Evolutionary conservation across 2,113 vertebrate species (phyloP), one percentile per base, ranked within the genome.

Genomic region (Bufo gargarizans): DNA sequence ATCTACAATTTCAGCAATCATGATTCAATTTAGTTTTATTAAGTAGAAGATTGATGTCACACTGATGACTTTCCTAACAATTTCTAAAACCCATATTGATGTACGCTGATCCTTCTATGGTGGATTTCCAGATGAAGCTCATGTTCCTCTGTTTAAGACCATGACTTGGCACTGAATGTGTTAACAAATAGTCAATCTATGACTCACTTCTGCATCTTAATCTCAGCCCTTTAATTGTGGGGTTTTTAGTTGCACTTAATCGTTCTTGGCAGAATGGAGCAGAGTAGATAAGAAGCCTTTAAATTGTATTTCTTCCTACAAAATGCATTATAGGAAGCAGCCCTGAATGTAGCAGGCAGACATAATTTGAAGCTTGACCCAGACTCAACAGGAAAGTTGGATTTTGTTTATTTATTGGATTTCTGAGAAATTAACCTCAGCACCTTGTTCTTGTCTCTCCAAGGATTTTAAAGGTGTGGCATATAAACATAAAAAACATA

Each of bases 221-320:
- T 83, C 80, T 82, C 11, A 53, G 86, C 19, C 45, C 79, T 76
- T 82, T 76, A 88, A 88, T 82, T 49, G 78, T 55, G n/a, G 79
- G 82, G 86, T 82, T 88, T 86, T 87, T 20, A 88, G 87, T 88
- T 88, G 55, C 87, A 88, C 71, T 65, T 88, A 88, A 84, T 88
- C 10, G 71, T 77, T 77, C 59, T 76, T 88, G 87, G 87, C 87
- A 88, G 80, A 88, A 76, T 20, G 45, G 22, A 88, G 71, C 13
- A 65, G 81, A 67, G n/a, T 33, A 77, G 80, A 88, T 83, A 83
- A 88, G 81, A 82, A 84, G 81, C 58, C 71, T 77, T 77, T 77
- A 83, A 84, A 88, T 88, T 88, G 69, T 88, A 77, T 88, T 88
- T 88, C 80, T 88, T 77, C 58, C 20, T 88, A 59, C 58, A 84